These are phyloP conservation scores for Toxotes chatareus DNA, from an alignment of 2,113 vertebrate species.

Conservation along the genomic window DNA sequence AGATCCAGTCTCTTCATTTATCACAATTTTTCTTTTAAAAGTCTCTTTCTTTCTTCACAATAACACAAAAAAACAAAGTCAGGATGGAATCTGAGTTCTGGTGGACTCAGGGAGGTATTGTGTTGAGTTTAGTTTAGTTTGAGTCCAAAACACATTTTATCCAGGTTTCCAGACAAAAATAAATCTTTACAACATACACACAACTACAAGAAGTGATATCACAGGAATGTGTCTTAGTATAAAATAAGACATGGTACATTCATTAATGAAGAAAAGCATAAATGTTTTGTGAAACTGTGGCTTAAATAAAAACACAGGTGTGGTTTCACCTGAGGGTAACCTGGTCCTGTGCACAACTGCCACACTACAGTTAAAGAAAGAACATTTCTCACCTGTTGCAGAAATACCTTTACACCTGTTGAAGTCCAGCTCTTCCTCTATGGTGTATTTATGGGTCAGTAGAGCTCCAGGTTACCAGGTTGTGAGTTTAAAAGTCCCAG, in stretches of 20 bases:
- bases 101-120: not conserved
- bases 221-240: too few species aligned
- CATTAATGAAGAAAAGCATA: too few species aligned
- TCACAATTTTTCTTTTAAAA: not conserved
- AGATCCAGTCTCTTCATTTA: not conserved
- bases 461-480: conserved; percentile 8
- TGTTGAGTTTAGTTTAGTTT: too few species aligned
- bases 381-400: conserved; percentile 35
- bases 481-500: conserved; percentile 52
- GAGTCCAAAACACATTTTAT: not conserved
- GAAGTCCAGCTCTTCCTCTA: conserved; percentile 29
- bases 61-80: not conserved
- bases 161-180: not conserved
- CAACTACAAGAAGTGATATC: not conserved
- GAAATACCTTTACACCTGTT: not conserved
- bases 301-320: not conserved
- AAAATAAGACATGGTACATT: too few species aligned
- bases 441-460: conserved; percentile 10
- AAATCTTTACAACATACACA: not conserved
- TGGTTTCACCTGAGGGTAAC: not conserved
- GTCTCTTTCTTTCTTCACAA: too few species aligned
- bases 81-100: not conserved
- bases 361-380: not conserved
- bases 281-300: too few species aligned
- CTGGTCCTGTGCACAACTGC: not conserved